Evolutionary conservation across 2,797 vertebrate species (phyloP).

Genomic region (Danio albolineatus): DNA sequence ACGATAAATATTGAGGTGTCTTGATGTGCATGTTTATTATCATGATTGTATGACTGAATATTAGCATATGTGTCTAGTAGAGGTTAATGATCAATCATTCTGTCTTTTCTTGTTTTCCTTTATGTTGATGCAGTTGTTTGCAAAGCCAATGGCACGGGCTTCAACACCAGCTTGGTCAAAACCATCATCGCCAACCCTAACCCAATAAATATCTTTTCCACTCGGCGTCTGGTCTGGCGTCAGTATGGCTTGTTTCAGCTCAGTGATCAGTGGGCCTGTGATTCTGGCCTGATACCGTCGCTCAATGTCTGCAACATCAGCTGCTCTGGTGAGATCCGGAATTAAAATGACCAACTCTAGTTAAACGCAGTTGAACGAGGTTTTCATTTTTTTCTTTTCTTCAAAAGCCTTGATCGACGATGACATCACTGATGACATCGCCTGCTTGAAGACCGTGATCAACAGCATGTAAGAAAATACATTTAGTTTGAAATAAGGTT

Average conservation of each 20-base stretch:
- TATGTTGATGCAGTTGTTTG: slow-evolving; percentile 46
- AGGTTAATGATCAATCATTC: too few relatives aligned
- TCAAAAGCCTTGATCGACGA: slow-evolving; percentile 64
- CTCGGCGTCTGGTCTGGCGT: not conserved
- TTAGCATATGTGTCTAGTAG: too few relatives aligned
- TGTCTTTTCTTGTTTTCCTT: too few relatives aligned
- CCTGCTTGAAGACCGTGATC: slow-evolving; percentile 10
- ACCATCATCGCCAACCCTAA: not conserved
- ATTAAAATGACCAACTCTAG: too few relatives aligned
- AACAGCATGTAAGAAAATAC: not conserved
- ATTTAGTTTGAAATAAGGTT: not conserved
- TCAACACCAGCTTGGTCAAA: slow-evolving; percentile 47
- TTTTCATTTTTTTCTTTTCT: not conserved
- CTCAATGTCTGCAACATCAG: slow-evolving; percentile 38
- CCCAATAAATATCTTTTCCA: not conserved
- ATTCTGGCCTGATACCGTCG: slow-evolving; percentile 4
- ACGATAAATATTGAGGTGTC: too few relatives aligned
- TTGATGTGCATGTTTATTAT: too few relatives aligned
- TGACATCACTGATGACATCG: slow-evolving; percentile 52
- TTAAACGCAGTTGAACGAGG: not conserved
- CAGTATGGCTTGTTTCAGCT: slow-evolving; percentile 57
- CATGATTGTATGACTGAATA: too few relatives aligned
- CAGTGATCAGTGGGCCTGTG: slow-evolving; percentile 35
- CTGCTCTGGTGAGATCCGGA: slow-evolving; percentile 42
- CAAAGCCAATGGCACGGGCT: slow-evolving; percentile 13